These are phyloP conservation scores for Dolichoris vasculosae DNA, from an alignment of 1,140 invertebrate genomes.

Conservation along the genomic window DNA sequence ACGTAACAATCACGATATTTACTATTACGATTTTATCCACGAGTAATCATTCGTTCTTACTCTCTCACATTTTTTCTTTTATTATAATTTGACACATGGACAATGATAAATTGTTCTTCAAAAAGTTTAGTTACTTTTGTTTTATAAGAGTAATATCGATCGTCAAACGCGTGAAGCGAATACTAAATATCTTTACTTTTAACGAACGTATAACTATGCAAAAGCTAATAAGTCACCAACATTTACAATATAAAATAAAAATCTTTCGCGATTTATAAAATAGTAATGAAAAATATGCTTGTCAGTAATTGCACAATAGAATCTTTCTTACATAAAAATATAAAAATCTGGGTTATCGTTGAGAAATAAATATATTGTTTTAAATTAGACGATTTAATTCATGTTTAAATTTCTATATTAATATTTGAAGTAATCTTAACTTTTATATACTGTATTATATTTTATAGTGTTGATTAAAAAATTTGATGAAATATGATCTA, in stretches of 20 bases:
- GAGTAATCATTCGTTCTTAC: not conserved
- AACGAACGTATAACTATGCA: not conserved
- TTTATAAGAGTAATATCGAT: not conserved
- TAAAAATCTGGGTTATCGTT: too few species aligned
- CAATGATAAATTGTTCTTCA: slow-evolving; percentile 11
- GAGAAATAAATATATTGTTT: too few species aligned
- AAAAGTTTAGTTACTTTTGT: not conserved
- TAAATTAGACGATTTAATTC: too few species aligned
- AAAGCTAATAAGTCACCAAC: not conserved
- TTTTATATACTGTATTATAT: too few species aligned
- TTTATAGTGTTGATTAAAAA: too few species aligned
- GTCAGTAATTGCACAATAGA: too few species aligned
- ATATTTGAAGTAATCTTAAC: too few species aligned
- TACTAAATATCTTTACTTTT: not conserved
- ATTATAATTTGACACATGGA: not conserved
- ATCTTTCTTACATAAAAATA: too few species aligned
- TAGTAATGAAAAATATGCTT: not conserved
- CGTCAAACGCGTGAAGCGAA: not conserved
- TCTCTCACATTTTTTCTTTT: not conserved
- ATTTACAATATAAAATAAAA: not conserved
- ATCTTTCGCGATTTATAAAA: too few species aligned
- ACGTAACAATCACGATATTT: slow-evolving; percentile 37
- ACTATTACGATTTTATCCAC: slow-evolving; percentile 18
- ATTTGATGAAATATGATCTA: too few species aligned
- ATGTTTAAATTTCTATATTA: too few species aligned